phyloP scores from a whole-genome alignment of 37 sponge, comb jelly and placozoan genomes.

The Aphrocallistes beatrix region DNA sequence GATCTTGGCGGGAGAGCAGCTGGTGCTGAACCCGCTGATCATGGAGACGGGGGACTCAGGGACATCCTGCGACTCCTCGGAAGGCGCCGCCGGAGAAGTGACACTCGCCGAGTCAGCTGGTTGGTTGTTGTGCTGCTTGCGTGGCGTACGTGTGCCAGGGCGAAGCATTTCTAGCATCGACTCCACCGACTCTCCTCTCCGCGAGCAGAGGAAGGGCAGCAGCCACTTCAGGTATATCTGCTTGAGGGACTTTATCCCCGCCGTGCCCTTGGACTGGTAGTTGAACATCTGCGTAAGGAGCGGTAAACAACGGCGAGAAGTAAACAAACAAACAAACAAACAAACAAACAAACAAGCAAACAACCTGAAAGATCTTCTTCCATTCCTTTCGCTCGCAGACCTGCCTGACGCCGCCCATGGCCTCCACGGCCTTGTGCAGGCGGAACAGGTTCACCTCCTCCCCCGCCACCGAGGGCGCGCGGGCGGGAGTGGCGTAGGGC shows the following conservation, averaged over 20 bases:
- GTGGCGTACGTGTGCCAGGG: background rate
- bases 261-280: background rate
- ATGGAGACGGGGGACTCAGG: background rate
- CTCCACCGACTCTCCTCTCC: background rate
- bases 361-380: background rate
- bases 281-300: background rate
- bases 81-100: background rate
- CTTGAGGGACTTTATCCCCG: background rate
- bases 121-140: background rate
- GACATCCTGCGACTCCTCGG: background rate
- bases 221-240: background rate
- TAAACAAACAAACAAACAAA: background rate
- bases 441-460: background rate
- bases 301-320: background rate
- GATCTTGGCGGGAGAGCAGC: background rate
- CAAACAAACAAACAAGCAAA: background rate
- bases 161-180: background rate
- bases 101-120: background rate
- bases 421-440: background rate
- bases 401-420: background rate
- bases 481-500: background rate
- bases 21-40: background rate
- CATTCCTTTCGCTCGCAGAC: constrained; percentile 1
- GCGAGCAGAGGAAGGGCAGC: background rate
- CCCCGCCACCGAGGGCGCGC: background rate